Percentiles rank a stretch among this genome's conserved stretches.
Conservation (phyloP, 53 echinoderm and acorn worm species). For the Crossaster papposus region DNA sequence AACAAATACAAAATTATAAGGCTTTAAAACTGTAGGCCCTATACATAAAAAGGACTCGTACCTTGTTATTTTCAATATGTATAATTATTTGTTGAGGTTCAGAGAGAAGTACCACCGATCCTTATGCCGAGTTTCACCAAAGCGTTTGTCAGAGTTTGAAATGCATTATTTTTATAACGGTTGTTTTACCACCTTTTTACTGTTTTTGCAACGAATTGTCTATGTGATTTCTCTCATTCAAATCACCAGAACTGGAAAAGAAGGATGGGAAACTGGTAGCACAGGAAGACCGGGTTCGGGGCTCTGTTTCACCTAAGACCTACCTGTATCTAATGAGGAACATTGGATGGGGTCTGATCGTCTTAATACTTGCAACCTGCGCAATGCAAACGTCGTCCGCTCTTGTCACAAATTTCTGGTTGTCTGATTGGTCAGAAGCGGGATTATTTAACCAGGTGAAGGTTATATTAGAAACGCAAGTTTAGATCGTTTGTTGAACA, state of each 20-base stretch:
- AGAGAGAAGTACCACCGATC: too few species aligned
- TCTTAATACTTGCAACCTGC: neutral
- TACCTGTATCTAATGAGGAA: constrained; percentile 66
- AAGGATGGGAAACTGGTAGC: constrained; percentile 60
- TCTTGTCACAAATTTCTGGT: constrained; percentile 62
- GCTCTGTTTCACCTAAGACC: constrained; percentile 68
- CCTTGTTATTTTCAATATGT: too few species aligned
- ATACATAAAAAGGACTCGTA: too few species aligned
- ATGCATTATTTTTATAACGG: too few species aligned
- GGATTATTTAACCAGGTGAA: constrained; percentile 7
- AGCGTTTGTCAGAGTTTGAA: neutral
- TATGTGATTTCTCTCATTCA: neutral
- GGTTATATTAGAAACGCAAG: neutral
- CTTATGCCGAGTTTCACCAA: neutral
- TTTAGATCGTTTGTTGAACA: too few species aligned
- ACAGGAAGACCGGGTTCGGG: constrained; percentile 66
- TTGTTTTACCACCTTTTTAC: too few species aligned
- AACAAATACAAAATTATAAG: too few species aligned
- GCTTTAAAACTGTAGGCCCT: too few species aligned
- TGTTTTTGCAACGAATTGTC: too few species aligned
- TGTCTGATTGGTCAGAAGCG: constrained; percentile 78
- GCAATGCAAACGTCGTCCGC: neutral
- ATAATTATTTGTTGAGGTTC: too few species aligned
- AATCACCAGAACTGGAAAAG: constrained; percentile 22
- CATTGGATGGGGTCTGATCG: constrained; percentile 33